A percentile compares a stretch with the other conserved stretches of the same genome.
These are phyloP conservation scores for Nothocercus nigrocapillus DNA, from an alignment of 2,113 vertebrate species.

Conservation along the genomic window DNA sequence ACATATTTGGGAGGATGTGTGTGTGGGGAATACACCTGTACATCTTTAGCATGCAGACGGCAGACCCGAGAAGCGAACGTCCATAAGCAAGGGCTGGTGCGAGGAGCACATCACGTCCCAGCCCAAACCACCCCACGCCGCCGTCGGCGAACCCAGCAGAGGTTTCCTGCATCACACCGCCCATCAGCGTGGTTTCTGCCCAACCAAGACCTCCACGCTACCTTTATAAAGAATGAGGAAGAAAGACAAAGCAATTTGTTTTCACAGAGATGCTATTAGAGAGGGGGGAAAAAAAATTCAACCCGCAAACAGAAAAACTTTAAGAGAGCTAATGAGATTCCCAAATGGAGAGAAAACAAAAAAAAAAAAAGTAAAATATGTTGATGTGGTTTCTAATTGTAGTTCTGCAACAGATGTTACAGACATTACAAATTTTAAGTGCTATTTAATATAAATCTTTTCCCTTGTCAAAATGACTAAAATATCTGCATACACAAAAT, in stretches of 20 bases:
- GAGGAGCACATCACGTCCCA: background rate
- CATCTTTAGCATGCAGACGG: background rate
- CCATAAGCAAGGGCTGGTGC: background rate
- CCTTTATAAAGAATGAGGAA: background rate
- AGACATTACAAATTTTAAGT: background rate
- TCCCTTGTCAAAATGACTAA: background rate
- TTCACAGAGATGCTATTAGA: background rate
- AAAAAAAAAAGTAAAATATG: background rate
- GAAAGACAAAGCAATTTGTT: background rate
- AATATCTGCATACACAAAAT: background rate
- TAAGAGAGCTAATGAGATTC: background rate
- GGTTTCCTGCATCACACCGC: background rate
- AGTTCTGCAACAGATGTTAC: background rate
- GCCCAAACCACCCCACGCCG: background rate
- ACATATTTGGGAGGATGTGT: background rate
- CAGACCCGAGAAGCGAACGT: background rate
- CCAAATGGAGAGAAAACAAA: background rate
- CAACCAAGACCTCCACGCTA: background rate
- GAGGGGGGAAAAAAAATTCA: background rate
- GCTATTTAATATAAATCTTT: background rate
- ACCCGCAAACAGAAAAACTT: background rate
- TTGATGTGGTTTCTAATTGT: background rate
- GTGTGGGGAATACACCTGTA: background rate
- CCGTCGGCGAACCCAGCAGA: background rate
- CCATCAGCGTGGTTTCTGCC: background rate